Evolutionary conservation across 2,113 vertebrate species (phyloP).

Genomic region (Eupsittula cactorum): DNA sequence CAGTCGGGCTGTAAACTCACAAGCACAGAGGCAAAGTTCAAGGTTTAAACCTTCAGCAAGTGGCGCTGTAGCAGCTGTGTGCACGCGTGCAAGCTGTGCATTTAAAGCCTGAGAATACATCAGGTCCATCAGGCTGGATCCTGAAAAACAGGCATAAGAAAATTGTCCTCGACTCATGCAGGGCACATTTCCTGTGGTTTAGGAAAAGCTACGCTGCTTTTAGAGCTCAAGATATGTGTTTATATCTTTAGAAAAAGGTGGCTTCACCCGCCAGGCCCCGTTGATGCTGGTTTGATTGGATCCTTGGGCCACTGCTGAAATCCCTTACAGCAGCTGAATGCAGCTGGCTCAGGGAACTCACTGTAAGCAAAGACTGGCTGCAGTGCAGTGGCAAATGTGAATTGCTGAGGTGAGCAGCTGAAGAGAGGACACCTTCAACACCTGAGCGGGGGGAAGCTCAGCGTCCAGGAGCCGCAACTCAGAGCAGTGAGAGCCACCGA

Average conservation of each 20-base stretch:
- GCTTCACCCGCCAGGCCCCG: background rate
- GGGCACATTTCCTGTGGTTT: background rate
- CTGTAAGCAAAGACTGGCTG: background rate
- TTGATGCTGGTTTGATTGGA: background rate
- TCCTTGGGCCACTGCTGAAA: background rate
- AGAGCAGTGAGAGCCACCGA: too few species aligned
- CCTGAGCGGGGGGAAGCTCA: too few species aligned
- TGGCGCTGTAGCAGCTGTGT: fast-evolving
- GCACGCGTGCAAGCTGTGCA: background rate
- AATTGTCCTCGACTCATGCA: background rate
- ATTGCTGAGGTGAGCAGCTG: too few species aligned
- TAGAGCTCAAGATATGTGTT: background rate
- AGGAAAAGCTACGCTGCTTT: background rate
- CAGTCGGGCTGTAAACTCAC: background rate
- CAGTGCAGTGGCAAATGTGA: background rate
- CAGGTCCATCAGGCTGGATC: background rate
- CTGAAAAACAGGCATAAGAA: background rate
- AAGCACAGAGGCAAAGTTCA: background rate
- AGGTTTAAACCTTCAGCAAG: background rate
- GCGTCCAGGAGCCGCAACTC: too few species aligned
- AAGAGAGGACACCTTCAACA: too few species aligned
- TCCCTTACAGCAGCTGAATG: background rate
- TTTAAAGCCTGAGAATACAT: background rate
- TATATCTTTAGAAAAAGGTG: background rate
- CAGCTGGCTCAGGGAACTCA: background rate